A percentile compares a stretch with the other conserved stretches of the same genome.
Evolutionary conservation across 2,888 invertebrate genomes (phyloP).

Genomic region (Nomada hirtipes): DNA sequence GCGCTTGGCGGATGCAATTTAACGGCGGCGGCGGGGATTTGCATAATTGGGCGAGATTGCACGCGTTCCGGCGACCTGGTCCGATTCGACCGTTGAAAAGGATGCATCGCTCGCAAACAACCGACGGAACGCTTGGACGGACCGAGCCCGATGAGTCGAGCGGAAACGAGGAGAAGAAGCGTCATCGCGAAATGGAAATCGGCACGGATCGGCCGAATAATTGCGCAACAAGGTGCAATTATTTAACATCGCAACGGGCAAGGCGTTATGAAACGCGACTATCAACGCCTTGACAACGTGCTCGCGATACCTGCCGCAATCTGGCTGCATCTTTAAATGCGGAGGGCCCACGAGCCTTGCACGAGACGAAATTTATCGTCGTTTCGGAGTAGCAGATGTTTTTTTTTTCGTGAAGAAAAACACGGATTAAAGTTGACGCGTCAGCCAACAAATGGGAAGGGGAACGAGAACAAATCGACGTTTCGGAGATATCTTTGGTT

Average conservation of each 20-base stretch:
- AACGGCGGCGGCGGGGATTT: conserved; percentile 74
- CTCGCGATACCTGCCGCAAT: background rate
- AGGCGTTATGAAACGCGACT: conserved; percentile 11
- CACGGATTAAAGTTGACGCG: too few relatives aligned
- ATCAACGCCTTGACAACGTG: background rate
- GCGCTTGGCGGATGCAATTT: conserved; percentile 72
- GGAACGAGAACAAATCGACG: too few relatives aligned
- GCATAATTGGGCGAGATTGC: conserved; percentile 75
- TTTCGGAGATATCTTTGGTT: too few relatives aligned
- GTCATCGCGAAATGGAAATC: background rate
- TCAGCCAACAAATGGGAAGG: background rate
- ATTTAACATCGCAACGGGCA: conserved; percentile 9
- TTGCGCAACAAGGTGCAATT: conserved; percentile 33
- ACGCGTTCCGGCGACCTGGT: conserved; percentile 45
- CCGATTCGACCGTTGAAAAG: conserved; percentile 28
- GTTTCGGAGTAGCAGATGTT: too few relatives aligned
- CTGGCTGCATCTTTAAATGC: background rate
- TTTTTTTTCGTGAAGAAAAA: too few relatives aligned
- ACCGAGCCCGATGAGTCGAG: background rate
- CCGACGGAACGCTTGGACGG: background rate
- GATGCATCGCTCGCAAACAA: background rate
- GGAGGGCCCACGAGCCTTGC: background rate
- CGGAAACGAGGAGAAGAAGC: conserved; percentile 5
- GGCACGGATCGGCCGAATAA: background rate
- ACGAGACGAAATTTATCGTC: background rate